phyloP scores from a whole-genome alignment of 1,140 invertebrate genomes.

The Rhyzopertha dominica region DNA sequence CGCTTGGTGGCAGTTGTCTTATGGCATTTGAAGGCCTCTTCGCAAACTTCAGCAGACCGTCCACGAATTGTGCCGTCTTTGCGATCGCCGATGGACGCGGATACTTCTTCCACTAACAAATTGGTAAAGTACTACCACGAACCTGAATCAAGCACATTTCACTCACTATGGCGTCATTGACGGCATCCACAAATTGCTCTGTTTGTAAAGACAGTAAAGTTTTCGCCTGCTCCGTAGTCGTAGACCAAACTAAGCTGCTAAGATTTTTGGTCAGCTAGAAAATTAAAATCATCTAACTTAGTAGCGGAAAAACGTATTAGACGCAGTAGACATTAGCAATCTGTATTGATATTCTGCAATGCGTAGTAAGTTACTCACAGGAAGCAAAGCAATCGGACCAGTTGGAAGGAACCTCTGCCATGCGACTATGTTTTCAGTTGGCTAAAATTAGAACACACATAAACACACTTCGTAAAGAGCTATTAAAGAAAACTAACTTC shows the following conservation, averaged over 20 bases:
- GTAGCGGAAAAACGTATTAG: neutral
- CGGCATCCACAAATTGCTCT: conserved; percentile 80
- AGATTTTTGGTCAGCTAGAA: conserved; percentile 61
- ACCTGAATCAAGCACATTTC: neutral
- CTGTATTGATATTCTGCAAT: conserved; percentile 5
- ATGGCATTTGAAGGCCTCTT: conserved; percentile 47
- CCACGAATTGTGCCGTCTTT: conserved; percentile 52
- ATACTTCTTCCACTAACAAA: conserved; percentile 64
- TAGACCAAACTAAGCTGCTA: conserved; percentile 91
- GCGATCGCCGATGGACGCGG: conserved; percentile 54
- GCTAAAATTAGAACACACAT: conserved; percentile 23
- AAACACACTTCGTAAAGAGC: neutral
- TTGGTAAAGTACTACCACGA: conserved; percentile 7
- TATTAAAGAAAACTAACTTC: conserved; percentile 51
- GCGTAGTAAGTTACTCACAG: conserved; percentile 61
- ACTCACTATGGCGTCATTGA: conserved; percentile 81
- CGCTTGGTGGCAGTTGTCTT: conserved; percentile 73
- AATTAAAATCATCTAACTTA: conserved; percentile 19
- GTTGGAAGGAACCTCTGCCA: conserved; percentile 94
- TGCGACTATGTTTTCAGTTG: conserved; percentile 71
- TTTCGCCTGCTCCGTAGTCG: conserved; percentile 68
- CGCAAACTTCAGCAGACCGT: conserved; percentile 47
- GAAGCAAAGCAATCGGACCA: conserved; percentile 88
- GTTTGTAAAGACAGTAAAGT: conserved; percentile 62
- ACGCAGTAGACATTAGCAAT: neutral